phyloP scores from a whole-genome alignment of 2,113 vertebrate species.

The Ariopsis seemanni region DNA sequence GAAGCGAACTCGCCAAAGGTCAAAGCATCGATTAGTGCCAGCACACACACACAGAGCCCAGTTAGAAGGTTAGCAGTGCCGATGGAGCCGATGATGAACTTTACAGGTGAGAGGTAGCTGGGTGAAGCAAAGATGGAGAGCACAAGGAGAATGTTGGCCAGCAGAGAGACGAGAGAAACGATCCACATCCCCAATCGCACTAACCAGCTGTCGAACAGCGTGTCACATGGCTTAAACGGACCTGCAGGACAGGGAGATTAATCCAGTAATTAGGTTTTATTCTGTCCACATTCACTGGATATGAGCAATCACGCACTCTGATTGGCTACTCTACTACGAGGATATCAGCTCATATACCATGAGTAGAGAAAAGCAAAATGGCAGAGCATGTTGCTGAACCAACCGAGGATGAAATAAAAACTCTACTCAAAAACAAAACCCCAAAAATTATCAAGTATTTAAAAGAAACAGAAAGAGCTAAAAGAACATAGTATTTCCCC shows the following conservation, averaged over 20 bases:
- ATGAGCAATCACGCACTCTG: too few relatives aligned
- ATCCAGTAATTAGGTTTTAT: background rate
- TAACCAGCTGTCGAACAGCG: constrained; percentile 92
- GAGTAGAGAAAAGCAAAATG: too few relatives aligned
- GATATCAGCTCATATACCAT: too few relatives aligned
- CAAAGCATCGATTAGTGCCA: constrained; percentile 83
- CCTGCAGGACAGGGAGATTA: constrained; percentile 68
- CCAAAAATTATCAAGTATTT: too few relatives aligned
- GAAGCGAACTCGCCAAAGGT: constrained; percentile 84
- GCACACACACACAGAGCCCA: constrained; percentile 81
- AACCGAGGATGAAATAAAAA: too few relatives aligned
- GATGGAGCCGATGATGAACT: constrained; percentile 86
- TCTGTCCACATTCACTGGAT: too few relatives aligned
- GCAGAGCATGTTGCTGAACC: too few relatives aligned
- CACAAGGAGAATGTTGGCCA: constrained; percentile 84
- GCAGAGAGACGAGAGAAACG: constrained; percentile 79
- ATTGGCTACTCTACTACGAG: too few relatives aligned
- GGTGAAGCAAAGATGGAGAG: constrained; percentile 81
- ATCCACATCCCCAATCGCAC: constrained; percentile 89
- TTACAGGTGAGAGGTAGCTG: constrained; percentile 81
- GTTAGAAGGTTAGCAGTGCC: constrained; percentile 86
- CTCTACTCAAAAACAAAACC: too few relatives aligned
- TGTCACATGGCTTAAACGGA: constrained; percentile 92
- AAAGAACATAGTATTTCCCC: too few relatives aligned
- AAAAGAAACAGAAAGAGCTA: too few relatives aligned